These are phyloP conservation scores for Lacerta viridis DNA, from an alignment of 2,797 vertebrate genomes.

Conservation along the genomic window DNA sequence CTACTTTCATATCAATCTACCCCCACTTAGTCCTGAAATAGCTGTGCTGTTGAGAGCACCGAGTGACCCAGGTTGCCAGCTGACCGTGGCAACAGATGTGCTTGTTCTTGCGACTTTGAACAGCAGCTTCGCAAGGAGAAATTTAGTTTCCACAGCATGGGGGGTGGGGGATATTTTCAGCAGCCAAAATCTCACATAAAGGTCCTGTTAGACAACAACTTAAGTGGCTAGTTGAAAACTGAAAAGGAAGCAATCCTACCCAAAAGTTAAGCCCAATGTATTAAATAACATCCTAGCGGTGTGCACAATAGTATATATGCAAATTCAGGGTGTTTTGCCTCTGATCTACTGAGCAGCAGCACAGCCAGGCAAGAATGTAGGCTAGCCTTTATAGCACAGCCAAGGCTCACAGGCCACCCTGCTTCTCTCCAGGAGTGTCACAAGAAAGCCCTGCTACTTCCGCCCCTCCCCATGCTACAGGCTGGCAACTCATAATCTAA, in stretches of 20 bases:
- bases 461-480: too few relatives aligned
- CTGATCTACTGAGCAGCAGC: not conserved
- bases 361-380: not conserved
- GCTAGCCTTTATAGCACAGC: not conserved
- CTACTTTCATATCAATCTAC: not conserved
- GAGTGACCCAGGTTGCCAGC: not conserved
- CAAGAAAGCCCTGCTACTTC: not conserved
- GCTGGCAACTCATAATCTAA: not conserved
- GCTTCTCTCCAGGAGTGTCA: not conserved
- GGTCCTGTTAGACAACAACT: not conserved
- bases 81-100: not conserved
- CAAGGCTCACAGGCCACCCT: not conserved
- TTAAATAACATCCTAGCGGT: not conserved
- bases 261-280: not conserved
- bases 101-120: not conserved
- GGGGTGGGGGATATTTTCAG: not conserved
- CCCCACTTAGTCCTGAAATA: too few relatives aligned
- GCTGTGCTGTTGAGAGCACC: not conserved
- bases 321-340: not conserved
- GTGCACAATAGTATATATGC: not conserved
- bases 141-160: not conserved
- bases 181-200: not conserved
- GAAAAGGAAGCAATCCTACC: not conserved
- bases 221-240: not conserved
- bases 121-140: not conserved